Percentiles rank a stretch among this genome's conserved stretches.
These are phyloP conservation scores for Magallana gigas DNA, from an alignment of 1,140 invertebrate genomes.

Conservation along the genomic window DNA sequence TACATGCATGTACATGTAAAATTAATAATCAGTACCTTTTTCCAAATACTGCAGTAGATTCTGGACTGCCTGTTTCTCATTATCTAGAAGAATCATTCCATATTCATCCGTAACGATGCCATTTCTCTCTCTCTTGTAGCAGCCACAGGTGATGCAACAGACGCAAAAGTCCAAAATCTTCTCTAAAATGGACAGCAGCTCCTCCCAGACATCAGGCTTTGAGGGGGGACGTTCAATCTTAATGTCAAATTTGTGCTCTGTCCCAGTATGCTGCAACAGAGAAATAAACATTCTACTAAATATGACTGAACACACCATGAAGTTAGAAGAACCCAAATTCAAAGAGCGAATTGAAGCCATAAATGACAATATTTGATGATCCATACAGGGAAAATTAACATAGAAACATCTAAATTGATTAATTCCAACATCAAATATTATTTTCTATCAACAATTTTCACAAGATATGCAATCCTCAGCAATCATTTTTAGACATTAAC, in stretches of 20 bases:
- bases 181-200: conserved; percentile 52
- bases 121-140: conserved; percentile 47
- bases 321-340: too few species aligned
- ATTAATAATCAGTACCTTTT: conserved; percentile 49
- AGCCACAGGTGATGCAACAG: conserved; percentile 63
- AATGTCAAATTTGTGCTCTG: conserved; percentile 58
- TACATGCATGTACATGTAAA: not conserved
- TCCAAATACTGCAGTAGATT: conserved; percentile 67
- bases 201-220: conserved; percentile 57
- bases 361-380: too few species aligned
- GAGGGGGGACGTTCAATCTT: conserved; percentile 55
- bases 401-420: too few species aligned
- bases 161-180: conserved; percentile 59
- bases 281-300: not conserved
- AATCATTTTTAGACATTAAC: too few species aligned
- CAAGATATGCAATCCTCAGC: too few species aligned
- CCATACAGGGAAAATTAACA: too few species aligned
- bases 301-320: too few species aligned
- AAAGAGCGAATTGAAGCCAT: too few species aligned
- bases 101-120: conserved; percentile 56
- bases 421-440: too few species aligned
- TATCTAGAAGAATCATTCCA: conserved; percentile 63
- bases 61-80: conserved; percentile 62
- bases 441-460: too few species aligned
- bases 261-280: conserved; percentile 47